Conservation (phyloP, 2,113 vertebrate genomes). For the Oryzias woworae region DNA sequence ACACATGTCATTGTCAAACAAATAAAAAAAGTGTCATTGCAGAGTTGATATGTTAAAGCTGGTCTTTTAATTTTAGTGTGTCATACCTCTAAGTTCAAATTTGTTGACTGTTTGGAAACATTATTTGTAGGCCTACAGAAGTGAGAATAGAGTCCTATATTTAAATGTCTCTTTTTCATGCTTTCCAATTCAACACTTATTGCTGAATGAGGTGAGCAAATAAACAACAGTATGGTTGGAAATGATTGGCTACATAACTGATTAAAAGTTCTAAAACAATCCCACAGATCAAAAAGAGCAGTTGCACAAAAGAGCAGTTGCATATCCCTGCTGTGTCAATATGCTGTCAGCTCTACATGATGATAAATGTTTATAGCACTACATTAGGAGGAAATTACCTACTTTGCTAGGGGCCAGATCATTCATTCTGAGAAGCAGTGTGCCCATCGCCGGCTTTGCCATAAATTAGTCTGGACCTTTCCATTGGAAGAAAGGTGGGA, state of each 20-base stretch:
- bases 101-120: too few species aligned
- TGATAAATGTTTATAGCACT: constrained; percentile 73
- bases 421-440: constrained; percentile 54
- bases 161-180: background rate
- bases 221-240: constrained; percentile 31
- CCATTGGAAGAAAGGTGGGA: constrained; percentile 50
- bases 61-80: too few species aligned
- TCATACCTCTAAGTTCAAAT: too few species aligned
- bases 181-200: constrained; percentile 24
- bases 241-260: constrained; percentile 22
- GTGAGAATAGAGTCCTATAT: background rate
- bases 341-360: constrained; percentile 40
- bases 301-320: constrained; percentile 18
- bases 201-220: constrained; percentile 26
- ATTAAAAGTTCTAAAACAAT: constrained; percentile 46
- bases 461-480: constrained; percentile 70
- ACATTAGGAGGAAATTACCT: constrained; percentile 72
- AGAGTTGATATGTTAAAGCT: too few species aligned
- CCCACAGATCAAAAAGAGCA: constrained; percentile 39
- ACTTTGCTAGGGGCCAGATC: constrained; percentile 62
- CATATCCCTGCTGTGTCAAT: constrained; percentile 31
- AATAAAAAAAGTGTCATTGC: too few species aligned
- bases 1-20: too few species aligned
- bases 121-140: too few species aligned
- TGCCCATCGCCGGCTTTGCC: constrained; percentile 42